A percentile compares a stretch with the other conserved stretches of the same genome.
Evolutionary conservation across 2,888 invertebrate genomes (phyloP).

Genomic region (Conops quadrifasciatus): DNA sequence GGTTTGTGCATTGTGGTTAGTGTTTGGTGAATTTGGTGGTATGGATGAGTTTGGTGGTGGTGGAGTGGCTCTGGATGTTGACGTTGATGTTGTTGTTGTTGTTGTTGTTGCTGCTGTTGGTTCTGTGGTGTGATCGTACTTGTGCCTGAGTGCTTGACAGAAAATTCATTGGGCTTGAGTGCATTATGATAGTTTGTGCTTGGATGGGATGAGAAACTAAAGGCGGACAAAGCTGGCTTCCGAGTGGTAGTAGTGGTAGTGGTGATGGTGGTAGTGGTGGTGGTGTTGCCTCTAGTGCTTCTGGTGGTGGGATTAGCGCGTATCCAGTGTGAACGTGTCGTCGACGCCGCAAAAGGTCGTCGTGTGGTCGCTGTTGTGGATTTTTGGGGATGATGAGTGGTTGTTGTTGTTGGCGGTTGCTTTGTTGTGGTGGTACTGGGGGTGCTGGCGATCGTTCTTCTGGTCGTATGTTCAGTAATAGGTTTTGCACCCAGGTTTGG

Average conservation of each 20-base stretch:
- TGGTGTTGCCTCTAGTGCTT: constrained; percentile 28
- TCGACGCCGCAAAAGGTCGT: constrained; percentile 34
- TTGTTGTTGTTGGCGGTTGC: constrained; percentile 42
- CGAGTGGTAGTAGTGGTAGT: constrained; percentile 34
- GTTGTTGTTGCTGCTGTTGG: constrained; percentile 21
- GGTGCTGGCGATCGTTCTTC: constrained; percentile 36
- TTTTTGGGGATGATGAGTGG: constrained; percentile 32
- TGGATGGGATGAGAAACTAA: background rate
- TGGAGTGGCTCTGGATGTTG: too few species aligned
- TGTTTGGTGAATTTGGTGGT: constrained; percentile 5
- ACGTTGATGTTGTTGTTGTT: background rate
- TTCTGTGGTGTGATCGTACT: constrained; percentile 24
- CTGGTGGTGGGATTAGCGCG: constrained; percentile 42
- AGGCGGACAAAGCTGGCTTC: background rate
- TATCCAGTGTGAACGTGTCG: constrained; percentile 43
- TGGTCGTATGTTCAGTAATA: constrained; percentile 18
- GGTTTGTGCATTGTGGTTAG: constrained; percentile 32
- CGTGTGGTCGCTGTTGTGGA: constrained; percentile 44
- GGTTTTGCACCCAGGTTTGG: constrained; percentile 38
- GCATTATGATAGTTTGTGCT: constrained; percentile 20
- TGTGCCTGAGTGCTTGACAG: constrained; percentile 11
- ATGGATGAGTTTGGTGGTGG: too few species aligned
- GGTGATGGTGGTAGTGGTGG: constrained; percentile 17
- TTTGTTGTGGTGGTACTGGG: constrained; percentile 42
- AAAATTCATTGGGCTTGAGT: constrained; percentile 21